phyloP scores from a whole-genome alignment of 2,113 vertebrate genomes.

The zebrafish (Danio rerio) region DNA sequence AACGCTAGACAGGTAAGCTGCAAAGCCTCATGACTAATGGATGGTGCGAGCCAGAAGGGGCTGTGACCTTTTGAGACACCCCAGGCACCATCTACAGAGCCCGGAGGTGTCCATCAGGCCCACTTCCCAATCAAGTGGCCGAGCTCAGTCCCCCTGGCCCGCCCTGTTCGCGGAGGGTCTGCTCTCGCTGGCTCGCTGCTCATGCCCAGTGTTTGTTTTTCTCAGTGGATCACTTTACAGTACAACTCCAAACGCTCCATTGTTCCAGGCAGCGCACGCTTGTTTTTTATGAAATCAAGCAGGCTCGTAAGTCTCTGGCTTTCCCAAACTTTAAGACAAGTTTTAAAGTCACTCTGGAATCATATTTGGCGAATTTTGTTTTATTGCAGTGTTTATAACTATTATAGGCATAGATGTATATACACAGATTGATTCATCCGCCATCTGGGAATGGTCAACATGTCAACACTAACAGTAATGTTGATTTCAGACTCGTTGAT shows the following conservation, averaged over 20 bases:
- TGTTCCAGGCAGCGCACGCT: conserved; percentile 49
- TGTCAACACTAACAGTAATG: too few relatives aligned
- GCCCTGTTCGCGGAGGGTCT: conserved; percentile 42
- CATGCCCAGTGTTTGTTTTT: conserved; percentile 73
- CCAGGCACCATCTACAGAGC: conserved; percentile 77
- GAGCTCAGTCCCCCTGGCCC: conserved; percentile 50
- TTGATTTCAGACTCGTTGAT: too few relatives aligned
- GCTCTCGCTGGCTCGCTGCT: conserved; percentile 66
- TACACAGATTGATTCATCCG: too few relatives aligned
- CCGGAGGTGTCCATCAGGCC: conserved; percentile 78
- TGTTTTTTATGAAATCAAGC: conserved; percentile 56
- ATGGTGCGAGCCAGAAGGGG: conserved; percentile 73
- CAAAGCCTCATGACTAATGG: conserved; percentile 79
- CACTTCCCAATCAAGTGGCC: conserved; percentile 58
- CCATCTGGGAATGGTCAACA: too few relatives aligned
- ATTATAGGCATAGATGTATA: too few relatives aligned
- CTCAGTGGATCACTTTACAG: conserved; percentile 69
- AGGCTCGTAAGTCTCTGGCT: conserved; percentile 28
- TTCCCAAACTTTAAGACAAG: not conserved
- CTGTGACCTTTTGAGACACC: conserved; percentile 81
- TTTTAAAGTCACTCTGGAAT: not conserved
- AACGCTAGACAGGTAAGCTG: conserved; percentile 79
- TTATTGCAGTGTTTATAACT: too few relatives aligned
- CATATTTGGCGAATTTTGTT: too few relatives aligned
- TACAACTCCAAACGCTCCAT: conserved; percentile 54